Evolutionary conservation across 2,888 invertebrate genomes (phyloP), one percentile per base, ranked within the genome.

Genomic region (Torymus aiolomorphi): DNA sequence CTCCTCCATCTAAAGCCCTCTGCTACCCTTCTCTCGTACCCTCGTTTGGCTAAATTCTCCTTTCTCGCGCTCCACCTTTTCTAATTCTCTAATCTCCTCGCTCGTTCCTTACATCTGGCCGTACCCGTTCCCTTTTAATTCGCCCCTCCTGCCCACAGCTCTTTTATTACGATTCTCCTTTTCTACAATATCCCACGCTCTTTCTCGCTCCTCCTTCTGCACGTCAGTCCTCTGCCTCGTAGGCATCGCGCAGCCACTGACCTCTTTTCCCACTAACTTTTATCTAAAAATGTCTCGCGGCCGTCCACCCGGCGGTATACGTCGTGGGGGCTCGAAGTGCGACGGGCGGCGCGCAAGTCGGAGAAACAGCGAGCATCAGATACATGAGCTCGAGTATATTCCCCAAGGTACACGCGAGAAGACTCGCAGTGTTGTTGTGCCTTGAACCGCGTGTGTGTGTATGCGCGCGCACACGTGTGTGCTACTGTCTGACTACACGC

Each of bases 371-470:
- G 56, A 61, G 56, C 56, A 42, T 16, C 1, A 13, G 2, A 20
- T 14, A 10, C n/a, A 57, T 13, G 24, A 11, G 20, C 18, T 51
- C 18, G 16, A 20, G 13, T 14, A 61, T 72, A 61, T 62, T 24
- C 61, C 71, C 56, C 56, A 74, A 63, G 65, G 56, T 56, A 42
- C 73, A 14, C 31, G 56, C 56, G 42, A 31, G 42, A 49, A 56
- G 24, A 24, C 24, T 18, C 56, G 73, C 73, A 65, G 49, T 56
- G 52, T 61, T 59, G 59, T 18, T 24, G 52, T 69, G 61, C 65
- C 51, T 62, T 13, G 12, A 31, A 13, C 52, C 14, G 4, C 2
- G 14, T 20, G 49, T n/a, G 42, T 20, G 18, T 63, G n/a, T 31
- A 10, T 14, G 24, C n/a, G 31, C 59, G 20, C 12, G 56, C 24